phyloP scores from a whole-genome alignment of 1,140 invertebrate genomes.

The Drosophila parvula region DNA sequence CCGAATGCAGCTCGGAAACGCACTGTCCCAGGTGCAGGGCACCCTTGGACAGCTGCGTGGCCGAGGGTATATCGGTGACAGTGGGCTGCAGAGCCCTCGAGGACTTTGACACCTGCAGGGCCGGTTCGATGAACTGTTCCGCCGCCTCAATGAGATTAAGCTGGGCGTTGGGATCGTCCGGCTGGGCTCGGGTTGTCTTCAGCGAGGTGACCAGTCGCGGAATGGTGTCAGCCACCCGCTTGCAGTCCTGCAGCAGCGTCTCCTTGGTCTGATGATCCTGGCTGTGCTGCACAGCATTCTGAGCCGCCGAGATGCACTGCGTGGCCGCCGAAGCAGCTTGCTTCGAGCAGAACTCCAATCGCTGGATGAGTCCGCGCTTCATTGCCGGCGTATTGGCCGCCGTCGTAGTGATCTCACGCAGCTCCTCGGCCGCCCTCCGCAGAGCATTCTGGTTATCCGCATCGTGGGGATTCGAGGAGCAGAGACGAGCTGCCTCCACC shows the following conservation, averaged over 20 bases:
- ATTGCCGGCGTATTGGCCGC: conserved; percentile 91
- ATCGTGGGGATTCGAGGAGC: conserved; percentile 94
- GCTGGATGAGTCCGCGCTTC: conserved; percentile 90
- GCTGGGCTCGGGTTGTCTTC: conserved; percentile 89
- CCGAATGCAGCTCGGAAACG: conserved; percentile 87
- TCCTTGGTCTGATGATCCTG: conserved; percentile 83
- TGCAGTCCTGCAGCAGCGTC: conserved; percentile 91
- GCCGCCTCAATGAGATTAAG: conserved; percentile 93
- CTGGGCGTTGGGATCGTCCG: conserved; percentile 90
- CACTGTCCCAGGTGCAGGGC: conserved; percentile 79
- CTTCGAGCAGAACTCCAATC: conserved; percentile 91
- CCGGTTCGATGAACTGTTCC: conserved; percentile 92
- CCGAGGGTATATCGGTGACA: conserved; percentile 91
- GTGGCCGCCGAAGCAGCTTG: conserved; percentile 95
- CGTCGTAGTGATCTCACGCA: conserved; percentile 94
- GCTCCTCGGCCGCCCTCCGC: conserved; percentile 94
- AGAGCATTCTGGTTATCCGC: conserved; percentile 92
- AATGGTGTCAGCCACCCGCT: conserved; percentile 91
- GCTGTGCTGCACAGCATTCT: conserved; percentile 89
- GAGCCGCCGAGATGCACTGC: conserved; percentile 94
- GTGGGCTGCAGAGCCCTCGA: conserved; percentile 94
- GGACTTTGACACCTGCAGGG: conserved; percentile 89
- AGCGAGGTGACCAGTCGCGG: conserved; percentile 93
- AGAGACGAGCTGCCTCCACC: conserved; percentile 97
- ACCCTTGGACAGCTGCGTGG: conserved; percentile 86